Percentiles rank a stretch among this genome's conserved stretches.
phyloP scores from a whole-genome alignment of 2,797 vertebrate genomes.

The Malurus splendens region DNA sequence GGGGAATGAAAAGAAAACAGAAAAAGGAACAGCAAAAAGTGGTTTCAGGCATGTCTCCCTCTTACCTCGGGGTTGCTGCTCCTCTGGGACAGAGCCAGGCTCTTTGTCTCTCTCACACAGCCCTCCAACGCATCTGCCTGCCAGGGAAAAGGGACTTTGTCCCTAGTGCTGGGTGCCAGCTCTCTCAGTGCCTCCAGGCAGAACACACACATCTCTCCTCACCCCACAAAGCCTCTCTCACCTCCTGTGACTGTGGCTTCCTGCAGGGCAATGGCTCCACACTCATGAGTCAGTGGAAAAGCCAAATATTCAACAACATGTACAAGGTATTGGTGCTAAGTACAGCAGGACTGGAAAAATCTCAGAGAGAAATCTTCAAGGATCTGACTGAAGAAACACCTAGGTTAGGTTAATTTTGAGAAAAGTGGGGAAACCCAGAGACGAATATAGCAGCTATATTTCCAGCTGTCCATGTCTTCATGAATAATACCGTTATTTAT shows the following conservation, averaged over 20 bases:
- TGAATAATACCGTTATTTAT: not conserved
- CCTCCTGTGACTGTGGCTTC: not conserved
- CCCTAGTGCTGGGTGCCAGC: not conserved
- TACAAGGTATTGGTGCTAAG: not conserved
- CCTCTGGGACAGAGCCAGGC: not conserved
- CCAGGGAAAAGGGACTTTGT: not conserved
- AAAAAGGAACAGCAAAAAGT: not conserved
- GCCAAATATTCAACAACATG: not conserved
- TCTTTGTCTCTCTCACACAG: not conserved
- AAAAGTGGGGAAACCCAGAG: not conserved
- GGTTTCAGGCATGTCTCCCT: not conserved
- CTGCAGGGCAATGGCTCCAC: not conserved
- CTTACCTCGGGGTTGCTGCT: accelerated
- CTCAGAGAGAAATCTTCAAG: not conserved
- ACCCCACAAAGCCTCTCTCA: accelerated
- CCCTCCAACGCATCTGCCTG: not conserved
- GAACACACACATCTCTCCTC: accelerated
- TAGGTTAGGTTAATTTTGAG: not conserved
- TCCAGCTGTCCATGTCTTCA: not conserved
- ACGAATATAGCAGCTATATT: not conserved
- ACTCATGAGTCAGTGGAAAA: not conserved
- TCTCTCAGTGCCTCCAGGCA: not conserved
- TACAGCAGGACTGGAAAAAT: not conserved
- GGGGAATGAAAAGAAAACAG: not conserved
- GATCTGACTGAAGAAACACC: not conserved